phyloP scores from a whole-genome alignment of 92 coral and sea anemone species.

The Epizoanthus illoricatus region DNA sequence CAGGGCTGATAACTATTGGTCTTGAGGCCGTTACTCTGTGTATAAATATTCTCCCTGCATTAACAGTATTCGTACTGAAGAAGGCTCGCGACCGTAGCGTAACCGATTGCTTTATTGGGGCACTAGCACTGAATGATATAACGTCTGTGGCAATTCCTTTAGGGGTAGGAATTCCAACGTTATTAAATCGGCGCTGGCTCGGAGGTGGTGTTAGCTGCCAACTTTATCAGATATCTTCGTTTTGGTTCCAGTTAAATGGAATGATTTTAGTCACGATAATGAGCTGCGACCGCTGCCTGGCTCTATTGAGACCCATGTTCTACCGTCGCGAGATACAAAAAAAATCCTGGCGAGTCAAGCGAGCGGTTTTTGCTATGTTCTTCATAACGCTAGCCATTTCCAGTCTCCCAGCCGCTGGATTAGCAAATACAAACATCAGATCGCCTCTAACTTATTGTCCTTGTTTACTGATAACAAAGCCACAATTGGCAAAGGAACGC shows the following conservation, averaged over 20 bases:
- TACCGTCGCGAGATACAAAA: conserved; percentile 51
- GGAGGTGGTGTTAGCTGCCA: conserved; percentile 57
- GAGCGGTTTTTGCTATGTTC: conserved; percentile 41
- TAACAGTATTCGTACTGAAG: conserved; percentile 53
- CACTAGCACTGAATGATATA: conserved; percentile 63
- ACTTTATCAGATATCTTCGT: conserved; percentile 59
- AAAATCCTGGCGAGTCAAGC: conserved; percentile 44
- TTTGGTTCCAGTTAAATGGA: conserved; percentile 69
- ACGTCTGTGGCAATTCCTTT: conserved; percentile 63
- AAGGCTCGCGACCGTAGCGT: conserved; percentile 52
- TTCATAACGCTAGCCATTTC: conserved; percentile 43
- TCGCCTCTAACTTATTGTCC: conserved; percentile 63
- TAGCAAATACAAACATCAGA: conserved; percentile 54
- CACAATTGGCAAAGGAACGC: conserved; percentile 37
- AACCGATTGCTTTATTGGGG: conserved; percentile 65
- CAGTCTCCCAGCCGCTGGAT: conserved; percentile 57
- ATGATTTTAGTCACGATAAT: conserved; percentile 66
- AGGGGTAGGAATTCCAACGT: conserved; percentile 60
- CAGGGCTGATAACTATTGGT: conserved; percentile 55
- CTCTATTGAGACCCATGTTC: conserved; percentile 54
- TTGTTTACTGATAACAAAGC: conserved; percentile 57
- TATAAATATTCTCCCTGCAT: conserved; percentile 57
- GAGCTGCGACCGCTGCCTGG: conserved; percentile 67
- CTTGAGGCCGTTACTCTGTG: conserved; percentile 61
- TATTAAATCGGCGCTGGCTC: conserved; percentile 54